Base-by-base conservation (phyloP, 2,888 invertebrate species). In the Archips xylosteana region DNA sequence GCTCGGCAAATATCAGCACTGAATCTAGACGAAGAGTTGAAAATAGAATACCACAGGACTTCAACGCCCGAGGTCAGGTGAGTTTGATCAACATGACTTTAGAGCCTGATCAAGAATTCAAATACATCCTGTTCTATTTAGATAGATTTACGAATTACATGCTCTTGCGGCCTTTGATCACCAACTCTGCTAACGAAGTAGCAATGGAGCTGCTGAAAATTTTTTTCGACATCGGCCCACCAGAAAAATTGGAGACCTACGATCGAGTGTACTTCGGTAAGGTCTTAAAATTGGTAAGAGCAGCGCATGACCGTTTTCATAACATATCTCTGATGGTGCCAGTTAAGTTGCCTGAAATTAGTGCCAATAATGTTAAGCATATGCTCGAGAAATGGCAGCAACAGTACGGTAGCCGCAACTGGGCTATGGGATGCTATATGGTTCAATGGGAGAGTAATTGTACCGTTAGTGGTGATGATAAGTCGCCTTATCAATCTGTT, bases 161-260 rank as follows among this genome's bases (percentile, higher is more conserved):
- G n/a, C 39, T 74, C 64, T 45, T 74, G n/a, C 62, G 74, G 15
- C 74, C 74, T 6, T 23, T 74, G 10, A 51, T 74, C 60, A 54
- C 69, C 3, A 39, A 59, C 15, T 45, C 36, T 23, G 45, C 13
- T 15, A 63, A 69, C 3, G 74, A 74, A n/a, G 63, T 69, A 9
- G 74, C 74, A 3, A 70, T 74, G 65, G 74, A 74, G 36, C 60
- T 74, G 23, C 10, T 74, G 10, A 74, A 74, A 32, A 74, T 74
- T 23, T 74, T 74, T 34, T 36, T 70, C 3, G 74, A 74, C n/a
- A 64, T 70, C 36, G 74, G 74, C 6, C 65, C 69, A 0, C 74
- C 74, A 15, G 49, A 51, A 9, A 70, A 45, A 45, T 5, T 74
- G n/a, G 69, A 65, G 32, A 65, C 69, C 10, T 65, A 65, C 23